These are phyloP conservation scores for Sarcophaga rosellei DNA, from an alignment of 2,888 invertebrate genomes.

Conservation along the genomic window DNA sequence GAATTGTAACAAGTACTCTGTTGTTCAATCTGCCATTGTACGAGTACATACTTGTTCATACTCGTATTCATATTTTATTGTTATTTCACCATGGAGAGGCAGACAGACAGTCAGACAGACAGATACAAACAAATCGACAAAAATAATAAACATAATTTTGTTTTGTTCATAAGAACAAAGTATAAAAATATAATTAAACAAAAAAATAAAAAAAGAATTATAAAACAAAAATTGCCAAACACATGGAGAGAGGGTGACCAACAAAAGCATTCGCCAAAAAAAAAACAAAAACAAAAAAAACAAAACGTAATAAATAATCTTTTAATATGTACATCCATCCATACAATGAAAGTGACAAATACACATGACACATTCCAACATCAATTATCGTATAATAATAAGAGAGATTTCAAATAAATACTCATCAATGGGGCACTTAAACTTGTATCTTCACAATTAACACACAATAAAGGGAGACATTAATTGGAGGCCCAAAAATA, in stretches of 20 bases:
- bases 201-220: constrained; percentile 7
- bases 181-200: constrained; percentile 54
- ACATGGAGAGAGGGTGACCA: background rate
- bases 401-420: background rate
- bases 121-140: constrained; percentile 27
- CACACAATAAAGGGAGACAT: background rate
- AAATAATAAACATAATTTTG: constrained; percentile 2
- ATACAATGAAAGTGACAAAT: constrained; percentile 20
- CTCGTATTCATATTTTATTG: background rate
- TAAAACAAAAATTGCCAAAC: background rate
- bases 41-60: constrained; percentile 8
- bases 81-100: too few species aligned
- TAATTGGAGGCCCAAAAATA: background rate
- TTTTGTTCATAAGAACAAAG: constrained; percentile 19
- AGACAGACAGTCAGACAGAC: background rate
- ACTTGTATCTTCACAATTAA: background rate
- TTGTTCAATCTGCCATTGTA: too few species aligned
- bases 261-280: constrained; percentile 16
- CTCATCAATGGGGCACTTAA: background rate
- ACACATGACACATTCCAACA: constrained; percentile 19
- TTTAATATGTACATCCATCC: background rate
- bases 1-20: constrained; percentile 53
- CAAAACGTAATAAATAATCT: background rate
- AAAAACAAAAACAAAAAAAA: constrained; percentile 5
- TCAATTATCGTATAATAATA: background rate